Percentiles rank a stretch among this genome's conserved stretches.
These are phyloP conservation scores for Drosophila hamatofila DNA, from an alignment of 2,888 invertebrate species.

Conservation along the genomic window DNA sequence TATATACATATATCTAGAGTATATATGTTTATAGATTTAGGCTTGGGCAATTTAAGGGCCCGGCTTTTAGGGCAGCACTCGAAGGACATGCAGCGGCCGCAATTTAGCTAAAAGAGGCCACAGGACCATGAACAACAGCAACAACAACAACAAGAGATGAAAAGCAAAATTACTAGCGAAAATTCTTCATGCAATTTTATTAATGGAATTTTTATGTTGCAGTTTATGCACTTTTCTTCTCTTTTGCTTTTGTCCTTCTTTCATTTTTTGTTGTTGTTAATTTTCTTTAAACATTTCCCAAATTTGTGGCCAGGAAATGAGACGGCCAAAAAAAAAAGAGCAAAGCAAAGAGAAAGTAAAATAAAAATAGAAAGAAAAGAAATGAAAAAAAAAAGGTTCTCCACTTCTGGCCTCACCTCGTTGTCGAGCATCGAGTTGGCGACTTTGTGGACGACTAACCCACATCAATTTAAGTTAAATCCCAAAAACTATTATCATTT, in stretches of 20 bases:
- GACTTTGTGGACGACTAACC: slow-evolving; percentile 43
- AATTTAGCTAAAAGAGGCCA: slow-evolving; percentile 50
- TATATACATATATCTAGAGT: background rate
- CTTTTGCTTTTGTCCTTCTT: background rate
- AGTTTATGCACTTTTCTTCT: slow-evolving; percentile 16
- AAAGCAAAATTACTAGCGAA: slow-evolving; percentile 15
- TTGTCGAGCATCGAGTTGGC: slow-evolving; percentile 5
- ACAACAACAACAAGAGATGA: background rate
- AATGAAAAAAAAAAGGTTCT: background rate
- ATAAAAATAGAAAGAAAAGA: background rate
- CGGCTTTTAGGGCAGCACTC: slow-evolving; percentile 37
- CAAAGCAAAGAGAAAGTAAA: background rate
- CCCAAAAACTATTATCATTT: slow-evolving; percentile 80
- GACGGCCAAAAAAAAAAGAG: slow-evolving; percentile 3
- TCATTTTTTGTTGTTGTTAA: background rate
- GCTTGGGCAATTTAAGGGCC: slow-evolving; percentile 46
- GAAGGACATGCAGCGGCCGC: slow-evolving; percentile 47
- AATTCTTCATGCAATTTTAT: slow-evolving; percentile 67
- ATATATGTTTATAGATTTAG: slow-evolving; percentile 8
- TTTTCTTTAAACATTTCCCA: slow-evolving; percentile 25
- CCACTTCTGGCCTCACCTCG: slow-evolving; percentile 1
- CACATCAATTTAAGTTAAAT: slow-evolving; percentile 78
- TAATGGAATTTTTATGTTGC: slow-evolving; percentile 66
- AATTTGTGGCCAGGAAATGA: slow-evolving; percentile 44
- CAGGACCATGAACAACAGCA: slow-evolving; percentile 3